Percentiles rank a stretch among this genome's conserved stretches.
Evolutionary conservation across 2,888 invertebrate genomes (phyloP).

Genomic region (Quadroppia sp.): DNA sequence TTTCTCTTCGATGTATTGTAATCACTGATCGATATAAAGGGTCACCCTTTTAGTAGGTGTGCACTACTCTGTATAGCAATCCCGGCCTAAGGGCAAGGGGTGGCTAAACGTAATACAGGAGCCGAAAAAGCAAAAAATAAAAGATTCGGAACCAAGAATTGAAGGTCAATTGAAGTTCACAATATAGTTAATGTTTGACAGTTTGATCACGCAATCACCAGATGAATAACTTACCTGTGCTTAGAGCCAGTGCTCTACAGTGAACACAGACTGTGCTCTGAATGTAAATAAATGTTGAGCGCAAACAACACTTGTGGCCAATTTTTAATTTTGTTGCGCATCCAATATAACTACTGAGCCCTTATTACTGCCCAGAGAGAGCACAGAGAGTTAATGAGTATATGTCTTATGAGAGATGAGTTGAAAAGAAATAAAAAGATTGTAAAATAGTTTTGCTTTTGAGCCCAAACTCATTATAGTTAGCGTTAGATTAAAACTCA

Average conservation of each 20-base stretch:
- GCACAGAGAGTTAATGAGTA: slow-evolving; percentile 20
- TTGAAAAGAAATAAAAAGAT: background rate
- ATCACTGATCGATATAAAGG: background rate
- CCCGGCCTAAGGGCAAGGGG: slow-evolving; percentile 18
- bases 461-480: background rate
- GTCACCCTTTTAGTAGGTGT: slow-evolving; percentile 38
- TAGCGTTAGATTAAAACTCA: background rate
- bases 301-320: slow-evolving; percentile 26
- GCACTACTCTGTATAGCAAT: slow-evolving; percentile 33
- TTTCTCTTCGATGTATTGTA: background rate
- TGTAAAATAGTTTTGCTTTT: background rate
- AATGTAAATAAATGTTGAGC: background rate
- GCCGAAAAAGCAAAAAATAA: slow-evolving; percentile 14
- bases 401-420: background rate
- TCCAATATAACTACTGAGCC: slow-evolving; percentile 1
- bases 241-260: background rate
- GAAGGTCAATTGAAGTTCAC: slow-evolving; percentile 36
- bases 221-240: slow-evolving; percentile 17
- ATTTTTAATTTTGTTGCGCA: slow-evolving; percentile 9
- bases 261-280: background rate
- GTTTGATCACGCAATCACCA: slow-evolving; percentile 34
- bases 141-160: slow-evolving; percentile 28
- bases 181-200: slow-evolving; percentile 33
- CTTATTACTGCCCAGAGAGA: background rate
- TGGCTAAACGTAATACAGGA: slow-evolving; percentile 30